phyloP scores from a whole-genome alignment of 2,888 invertebrate genomes.

The Eulithis testata region DNA sequence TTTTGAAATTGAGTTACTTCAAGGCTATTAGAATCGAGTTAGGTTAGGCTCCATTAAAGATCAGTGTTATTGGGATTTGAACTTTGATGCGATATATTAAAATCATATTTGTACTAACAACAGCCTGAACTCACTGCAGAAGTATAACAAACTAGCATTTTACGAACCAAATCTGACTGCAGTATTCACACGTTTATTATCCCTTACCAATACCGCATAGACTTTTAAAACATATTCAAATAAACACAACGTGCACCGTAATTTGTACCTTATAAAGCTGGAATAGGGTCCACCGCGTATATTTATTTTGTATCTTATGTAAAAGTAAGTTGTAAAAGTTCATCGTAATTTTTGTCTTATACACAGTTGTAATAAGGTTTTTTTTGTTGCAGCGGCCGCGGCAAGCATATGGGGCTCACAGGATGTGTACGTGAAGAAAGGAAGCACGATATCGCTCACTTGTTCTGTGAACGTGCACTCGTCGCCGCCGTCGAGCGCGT shows the following conservation, averaged over 20 bases:
- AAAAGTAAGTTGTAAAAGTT: background rate
- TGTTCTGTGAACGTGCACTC: constrained; percentile 95
- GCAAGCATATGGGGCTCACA: constrained; percentile 94
- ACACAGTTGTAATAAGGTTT: constrained; percentile 42
- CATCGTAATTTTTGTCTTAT: constrained; percentile 12
- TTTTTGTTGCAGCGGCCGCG: constrained; percentile 90
- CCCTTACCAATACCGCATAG: constrained; percentile 7
- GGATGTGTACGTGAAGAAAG: constrained; percentile 95
- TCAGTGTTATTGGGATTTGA: constrained; percentile 28
- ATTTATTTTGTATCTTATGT: too few species aligned
- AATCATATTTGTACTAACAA: constrained; percentile 18
- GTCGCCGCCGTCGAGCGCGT: constrained; percentile 88
- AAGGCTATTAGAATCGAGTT: constrained; percentile 28
- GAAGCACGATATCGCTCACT: constrained; percentile 95
- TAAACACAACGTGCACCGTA: background rate
- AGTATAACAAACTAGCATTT: background rate
- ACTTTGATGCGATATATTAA: constrained; percentile 24
- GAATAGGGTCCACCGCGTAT: constrained; percentile 40
- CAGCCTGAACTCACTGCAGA: too few species aligned
- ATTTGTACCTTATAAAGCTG: constrained; percentile 17
- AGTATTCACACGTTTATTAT: constrained; percentile 6
- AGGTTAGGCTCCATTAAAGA: constrained; percentile 31
- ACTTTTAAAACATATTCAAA: constrained; percentile 9
- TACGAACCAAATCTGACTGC: constrained; percentile 7
- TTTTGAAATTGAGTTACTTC: constrained; percentile 24